These are phyloP conservation scores for Rhegmatorhina hoffmannsi DNA, from an alignment of 2,113 vertebrate genomes.

Conservation along the genomic window DNA sequence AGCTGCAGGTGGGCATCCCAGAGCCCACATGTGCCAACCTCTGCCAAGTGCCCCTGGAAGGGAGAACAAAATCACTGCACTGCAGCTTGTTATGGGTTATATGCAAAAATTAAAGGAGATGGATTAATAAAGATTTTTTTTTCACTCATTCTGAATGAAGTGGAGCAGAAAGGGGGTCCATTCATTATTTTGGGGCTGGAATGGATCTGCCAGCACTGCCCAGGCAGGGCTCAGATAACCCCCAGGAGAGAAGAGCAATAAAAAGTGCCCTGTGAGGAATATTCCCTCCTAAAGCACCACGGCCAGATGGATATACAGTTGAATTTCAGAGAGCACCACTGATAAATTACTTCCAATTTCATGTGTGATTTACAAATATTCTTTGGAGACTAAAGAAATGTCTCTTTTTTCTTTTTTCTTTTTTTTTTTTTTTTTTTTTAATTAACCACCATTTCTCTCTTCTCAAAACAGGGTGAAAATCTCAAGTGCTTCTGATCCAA, in stretches of 20 bases:
- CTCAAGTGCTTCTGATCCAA: constrained; percentile 47
- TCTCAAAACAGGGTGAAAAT: constrained; percentile 26
- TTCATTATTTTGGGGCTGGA: constrained; percentile 56
- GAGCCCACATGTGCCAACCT: background rate
- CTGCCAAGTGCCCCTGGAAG: background rate
- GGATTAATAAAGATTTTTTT: background rate
- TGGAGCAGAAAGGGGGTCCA: background rate
- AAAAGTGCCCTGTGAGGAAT: constrained; percentile 72
- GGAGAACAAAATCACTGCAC: background rate
- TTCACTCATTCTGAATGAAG: background rate
- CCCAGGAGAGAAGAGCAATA: constrained; percentile 74
- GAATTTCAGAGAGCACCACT: constrained; percentile 64
- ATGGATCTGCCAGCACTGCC: constrained; percentile 44
- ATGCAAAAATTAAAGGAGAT: constrained; percentile 21
- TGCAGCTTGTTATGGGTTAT: background rate
- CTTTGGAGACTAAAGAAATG: constrained; percentile 58
- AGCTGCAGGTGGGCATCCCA: background rate
- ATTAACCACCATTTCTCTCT: constrained; percentile 47
- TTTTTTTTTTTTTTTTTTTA: constrained; percentile 39
- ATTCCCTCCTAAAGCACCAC: constrained; percentile 71
- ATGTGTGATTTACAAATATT: constrained; percentile 74
- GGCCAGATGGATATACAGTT: constrained; percentile 75
- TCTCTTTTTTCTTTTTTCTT: background rate
- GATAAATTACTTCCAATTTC: constrained; percentile 77
- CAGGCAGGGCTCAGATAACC: constrained; percentile 68